These are phyloP conservation scores for Ornithorhynchus anatinus DNA, from an alignment of 2,113 vertebrate genomes.

Conservation along the genomic window DNA sequence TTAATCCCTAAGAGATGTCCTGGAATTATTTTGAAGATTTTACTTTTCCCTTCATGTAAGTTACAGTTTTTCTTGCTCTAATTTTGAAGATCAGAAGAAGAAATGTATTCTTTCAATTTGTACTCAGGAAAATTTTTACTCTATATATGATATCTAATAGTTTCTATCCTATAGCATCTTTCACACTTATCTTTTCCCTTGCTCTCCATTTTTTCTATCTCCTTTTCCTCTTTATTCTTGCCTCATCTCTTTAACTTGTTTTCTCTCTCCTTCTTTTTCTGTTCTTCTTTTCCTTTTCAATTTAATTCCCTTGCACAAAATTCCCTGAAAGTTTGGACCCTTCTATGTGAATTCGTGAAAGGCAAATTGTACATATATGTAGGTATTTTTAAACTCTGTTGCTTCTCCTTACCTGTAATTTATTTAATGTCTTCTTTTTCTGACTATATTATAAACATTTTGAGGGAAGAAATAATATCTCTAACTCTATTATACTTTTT, in stretches of 20 bases:
- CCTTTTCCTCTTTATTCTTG: not conserved
- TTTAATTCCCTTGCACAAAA: no score
- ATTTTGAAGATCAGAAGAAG: constrained; percentile 24
- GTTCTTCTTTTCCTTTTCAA: not conserved
- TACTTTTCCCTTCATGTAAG: constrained; percentile 45
- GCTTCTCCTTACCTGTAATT: no score
- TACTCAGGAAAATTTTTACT: no score
- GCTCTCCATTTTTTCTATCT: not conserved
- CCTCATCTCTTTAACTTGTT: not conserved
- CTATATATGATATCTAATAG: no score
- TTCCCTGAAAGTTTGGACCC: not conserved
- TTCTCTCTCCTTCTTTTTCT: not conserved
- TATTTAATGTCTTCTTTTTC: no score
- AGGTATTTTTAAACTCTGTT: not conserved
- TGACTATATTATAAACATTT: no score
- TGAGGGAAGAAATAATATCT: no score
- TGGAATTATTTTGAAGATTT: constrained; percentile 51
- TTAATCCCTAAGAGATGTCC: constrained; percentile 35
- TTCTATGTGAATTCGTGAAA: not conserved
- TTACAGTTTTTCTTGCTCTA: constrained; percentile 13
- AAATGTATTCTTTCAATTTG: not conserved
- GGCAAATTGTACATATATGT: not conserved
- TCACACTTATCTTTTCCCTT: not conserved
- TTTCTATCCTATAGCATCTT: no score
- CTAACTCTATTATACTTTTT: no score